These are phyloP conservation scores for Neocrepidodera transversa DNA, from an alignment of 2,888 invertebrate genomes.

Conservation along the genomic window DNA sequence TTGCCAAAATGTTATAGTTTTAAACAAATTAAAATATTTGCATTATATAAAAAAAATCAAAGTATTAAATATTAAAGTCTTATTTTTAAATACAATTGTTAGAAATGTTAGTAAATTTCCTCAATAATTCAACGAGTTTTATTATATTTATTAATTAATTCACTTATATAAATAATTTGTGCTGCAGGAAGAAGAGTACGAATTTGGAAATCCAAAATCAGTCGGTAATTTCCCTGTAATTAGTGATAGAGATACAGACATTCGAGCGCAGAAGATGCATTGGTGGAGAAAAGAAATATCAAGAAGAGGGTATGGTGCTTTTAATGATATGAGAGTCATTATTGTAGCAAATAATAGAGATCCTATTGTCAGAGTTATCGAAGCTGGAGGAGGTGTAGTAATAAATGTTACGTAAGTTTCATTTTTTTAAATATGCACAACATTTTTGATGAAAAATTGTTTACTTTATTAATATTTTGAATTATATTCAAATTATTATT, in stretches of 20 bases:
- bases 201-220: conserved; percentile 82
- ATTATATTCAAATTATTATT: no score
- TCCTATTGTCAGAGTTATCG: conserved; percentile 73
- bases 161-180: no score
- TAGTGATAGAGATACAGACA: conserved; percentile 57
- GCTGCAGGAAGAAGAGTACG: conserved; percentile 86
- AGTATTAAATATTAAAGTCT: no score
- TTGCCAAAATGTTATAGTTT: no score
- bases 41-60: no score
- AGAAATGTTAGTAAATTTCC: no score
- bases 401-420: conserved; percentile 65
- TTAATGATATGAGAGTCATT: conserved; percentile 64
- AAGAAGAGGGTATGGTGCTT: conserved; percentile 58
- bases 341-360: conserved; percentile 67
- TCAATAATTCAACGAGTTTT: no score
- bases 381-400: conserved; percentile 79
- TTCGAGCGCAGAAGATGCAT: conserved; percentile 66
- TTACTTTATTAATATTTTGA: no score
- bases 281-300: conserved; percentile 72
- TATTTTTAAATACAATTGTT: no score
- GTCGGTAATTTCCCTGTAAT: conserved; percentile 60
- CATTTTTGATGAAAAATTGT: no score
- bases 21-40: no score
- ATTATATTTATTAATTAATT: no score
- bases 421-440: neutral